These are phyloP conservation scores for Actinemys pallida DNA, from an alignment of 2,113 vertebrate species.

Conservation along the genomic window DNA sequence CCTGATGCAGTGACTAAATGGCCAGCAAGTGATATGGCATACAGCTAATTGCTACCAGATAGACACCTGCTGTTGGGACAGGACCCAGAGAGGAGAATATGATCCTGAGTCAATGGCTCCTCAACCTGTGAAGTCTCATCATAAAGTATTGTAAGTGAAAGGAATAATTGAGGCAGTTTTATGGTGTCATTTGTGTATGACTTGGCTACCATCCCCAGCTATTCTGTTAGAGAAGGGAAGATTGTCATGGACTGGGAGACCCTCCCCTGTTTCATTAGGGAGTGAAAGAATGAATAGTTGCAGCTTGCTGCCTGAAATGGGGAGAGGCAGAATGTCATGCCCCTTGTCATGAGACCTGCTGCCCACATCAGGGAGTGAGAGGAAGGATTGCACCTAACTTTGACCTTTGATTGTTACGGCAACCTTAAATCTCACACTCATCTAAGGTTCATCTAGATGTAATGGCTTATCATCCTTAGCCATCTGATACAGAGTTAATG, in stretches of 20 bases:
- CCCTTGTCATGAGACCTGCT: not conserved
- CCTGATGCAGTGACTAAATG: not conserved
- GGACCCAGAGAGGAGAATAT: not conserved
- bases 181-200: not conserved
- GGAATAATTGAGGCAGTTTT: not conserved
- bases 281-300: not conserved
- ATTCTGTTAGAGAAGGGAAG: not conserved
- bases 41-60: not conserved
- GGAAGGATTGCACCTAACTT: not conserved
- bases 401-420: not conserved
- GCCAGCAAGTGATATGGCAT: not conserved
- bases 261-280: not conserved
- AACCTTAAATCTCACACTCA: not conserved
- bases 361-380: not conserved
- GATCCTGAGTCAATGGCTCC: not conserved
- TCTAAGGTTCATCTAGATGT: not conserved
- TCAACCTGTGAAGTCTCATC: not conserved
- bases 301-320: not conserved
- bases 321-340: not conserved
- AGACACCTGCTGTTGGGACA: not conserved
- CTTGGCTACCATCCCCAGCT: not conserved
- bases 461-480: not conserved
- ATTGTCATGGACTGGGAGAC: not conserved
- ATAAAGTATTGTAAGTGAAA: not conserved
- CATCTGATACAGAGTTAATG: not conserved